phyloP scores from a whole-genome alignment of 2,888 invertebrate species.

The Apodemia mormo region DNA sequence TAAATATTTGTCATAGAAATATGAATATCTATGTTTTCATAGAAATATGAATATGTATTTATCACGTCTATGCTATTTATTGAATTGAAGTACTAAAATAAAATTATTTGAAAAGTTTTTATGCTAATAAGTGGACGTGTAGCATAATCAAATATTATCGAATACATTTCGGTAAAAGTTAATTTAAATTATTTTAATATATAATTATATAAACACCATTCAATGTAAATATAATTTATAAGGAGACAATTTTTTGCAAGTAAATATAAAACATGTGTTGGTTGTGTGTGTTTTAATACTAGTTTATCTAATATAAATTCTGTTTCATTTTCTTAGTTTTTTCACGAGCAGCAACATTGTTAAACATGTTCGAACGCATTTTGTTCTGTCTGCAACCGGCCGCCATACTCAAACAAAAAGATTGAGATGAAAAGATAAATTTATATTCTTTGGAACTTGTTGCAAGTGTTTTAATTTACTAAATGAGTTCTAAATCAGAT shows the following conservation, averaged over 20 bases:
- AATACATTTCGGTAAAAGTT: no score
- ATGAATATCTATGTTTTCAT: no score
- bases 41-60: no score
- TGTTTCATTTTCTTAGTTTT: not conserved
- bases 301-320: not conserved
- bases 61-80: no score
- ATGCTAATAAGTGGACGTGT: no score
- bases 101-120: no score
- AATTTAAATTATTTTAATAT: not conserved
- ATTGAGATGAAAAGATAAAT: slow-evolving; percentile 84
- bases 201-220: not conserved
- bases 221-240: not conserved
- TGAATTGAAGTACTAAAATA: no score
- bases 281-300: not conserved
- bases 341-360: slow-evolving; percentile 38
- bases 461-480: slow-evolving; percentile 78
- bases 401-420: slow-evolving; percentile 88
- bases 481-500: slow-evolving; percentile 94
- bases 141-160: no score
- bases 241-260: no score
- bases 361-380: slow-evolving; percentile 73
- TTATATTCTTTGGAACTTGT: slow-evolving; percentile 75
- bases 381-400: slow-evolving; percentile 79
- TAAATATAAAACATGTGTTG: not conserved
- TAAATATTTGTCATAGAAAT: no score